Evolutionary conservation across 2,113 vertebrate genomes (phyloP).

Genomic region (Gadus macrocephalus): DNA sequence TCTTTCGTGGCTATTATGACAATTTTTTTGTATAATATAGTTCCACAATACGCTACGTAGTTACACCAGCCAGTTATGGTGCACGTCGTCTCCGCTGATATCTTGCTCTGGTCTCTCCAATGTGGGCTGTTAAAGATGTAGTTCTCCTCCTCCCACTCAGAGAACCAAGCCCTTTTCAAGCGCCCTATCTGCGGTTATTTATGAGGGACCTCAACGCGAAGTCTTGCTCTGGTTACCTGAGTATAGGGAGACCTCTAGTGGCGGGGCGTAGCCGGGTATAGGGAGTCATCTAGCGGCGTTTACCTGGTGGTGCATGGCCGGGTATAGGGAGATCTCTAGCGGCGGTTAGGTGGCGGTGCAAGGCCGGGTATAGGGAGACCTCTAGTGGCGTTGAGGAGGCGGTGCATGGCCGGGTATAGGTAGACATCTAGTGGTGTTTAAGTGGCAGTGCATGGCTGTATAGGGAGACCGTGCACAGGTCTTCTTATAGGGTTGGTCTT

Average conservation of each 20-base stretch:
- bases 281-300: too few relatives aligned
- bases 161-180: slow-evolving; percentile 70
- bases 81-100: slow-evolving; percentile 38
- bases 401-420: too few relatives aligned
- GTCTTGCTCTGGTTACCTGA: slow-evolving; percentile 5
- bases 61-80: not conserved
- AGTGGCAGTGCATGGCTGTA: too few relatives aligned
- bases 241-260: slow-evolving; percentile 57
- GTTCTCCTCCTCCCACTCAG: slow-evolving; percentile 33
- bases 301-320: too few relatives aligned
- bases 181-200: slow-evolving; percentile 54
- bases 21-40: not conserved
- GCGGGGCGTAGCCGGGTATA: not conserved
- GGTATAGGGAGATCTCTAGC: too few relatives aligned
- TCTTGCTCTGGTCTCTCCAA: slow-evolving; percentile 52
- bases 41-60: not conserved
- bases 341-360: too few relatives aligned
- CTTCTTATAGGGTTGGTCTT: too few relatives aligned
- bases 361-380: too few relatives aligned
- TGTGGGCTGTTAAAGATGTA: slow-evolving; percentile 37
- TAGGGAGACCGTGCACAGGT: too few relatives aligned
- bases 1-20: slow-evolving; percentile 36
- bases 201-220: slow-evolving; percentile 21
- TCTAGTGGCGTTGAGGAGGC: too few relatives aligned
- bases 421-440: too few relatives aligned